These are phyloP conservation scores for Pachyramphus minor DNA, from an alignment of 2,113 vertebrate genomes.

Conservation along the genomic window DNA sequence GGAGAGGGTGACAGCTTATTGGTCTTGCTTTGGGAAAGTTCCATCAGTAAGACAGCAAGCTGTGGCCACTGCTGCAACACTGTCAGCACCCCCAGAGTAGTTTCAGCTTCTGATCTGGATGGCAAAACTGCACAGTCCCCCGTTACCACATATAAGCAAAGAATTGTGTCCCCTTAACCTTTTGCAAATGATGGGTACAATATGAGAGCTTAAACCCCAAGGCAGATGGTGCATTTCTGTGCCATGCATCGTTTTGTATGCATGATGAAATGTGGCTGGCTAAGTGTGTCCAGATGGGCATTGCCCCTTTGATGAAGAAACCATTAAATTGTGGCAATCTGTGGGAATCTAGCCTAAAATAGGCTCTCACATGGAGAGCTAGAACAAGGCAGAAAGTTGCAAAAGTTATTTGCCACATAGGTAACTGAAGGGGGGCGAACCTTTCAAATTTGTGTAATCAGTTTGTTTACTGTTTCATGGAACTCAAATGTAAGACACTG, in stretches of 20 bases:
- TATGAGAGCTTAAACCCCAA: background rate
- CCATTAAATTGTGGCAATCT: background rate
- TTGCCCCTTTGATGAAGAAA: conserved; percentile 10
- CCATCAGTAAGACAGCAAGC: background rate
- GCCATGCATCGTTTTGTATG: background rate
- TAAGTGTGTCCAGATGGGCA: background rate
- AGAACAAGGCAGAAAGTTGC: background rate
- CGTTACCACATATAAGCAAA: background rate
- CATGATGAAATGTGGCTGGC: background rate
- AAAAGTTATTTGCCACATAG: background rate
- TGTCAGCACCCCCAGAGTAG: background rate
- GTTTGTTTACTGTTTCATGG: background rate
- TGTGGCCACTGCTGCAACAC: background rate
- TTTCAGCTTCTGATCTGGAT: background rate
- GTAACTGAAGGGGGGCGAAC: background rate
- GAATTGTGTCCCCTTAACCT: background rate
- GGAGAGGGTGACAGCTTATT: background rate
- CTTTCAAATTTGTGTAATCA: background rate
- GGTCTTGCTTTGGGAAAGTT: background rate
- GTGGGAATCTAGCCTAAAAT: background rate
- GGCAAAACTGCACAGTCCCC: background rate
- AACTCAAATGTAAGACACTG: background rate
- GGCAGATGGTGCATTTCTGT: background rate
- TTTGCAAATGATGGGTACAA: background rate
- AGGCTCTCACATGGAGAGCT: background rate